phyloP scores from a whole-genome alignment of 2,113 vertebrate genomes.

The Podiceps cristatus region DNA sequence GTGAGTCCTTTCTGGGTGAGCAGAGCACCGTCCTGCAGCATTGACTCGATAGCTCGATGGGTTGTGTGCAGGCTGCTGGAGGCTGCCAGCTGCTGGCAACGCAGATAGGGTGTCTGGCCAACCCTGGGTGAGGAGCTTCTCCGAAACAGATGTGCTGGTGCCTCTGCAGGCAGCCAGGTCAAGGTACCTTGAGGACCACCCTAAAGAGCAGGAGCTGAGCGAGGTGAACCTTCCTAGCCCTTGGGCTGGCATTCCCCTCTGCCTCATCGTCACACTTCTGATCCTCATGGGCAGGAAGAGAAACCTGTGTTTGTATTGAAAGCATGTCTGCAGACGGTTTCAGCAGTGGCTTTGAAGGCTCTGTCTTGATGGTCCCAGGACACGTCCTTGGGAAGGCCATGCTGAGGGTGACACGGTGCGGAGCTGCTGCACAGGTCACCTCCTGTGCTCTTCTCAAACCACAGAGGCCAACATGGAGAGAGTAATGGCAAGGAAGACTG shows the following conservation, averaged over 20 bases:
- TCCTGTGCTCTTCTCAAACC: neutral
- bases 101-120: neutral
- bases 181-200: neutral
- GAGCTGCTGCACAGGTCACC: neutral
- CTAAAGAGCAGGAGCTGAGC: neutral
- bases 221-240: neutral
- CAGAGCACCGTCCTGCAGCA: neutral
- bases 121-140: neutral
- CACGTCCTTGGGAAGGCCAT: neutral
- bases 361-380: neutral
- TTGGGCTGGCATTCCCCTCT: neutral
- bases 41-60: accelerated
- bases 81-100: neutral
- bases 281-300: neutral
- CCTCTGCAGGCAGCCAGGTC: neutral
- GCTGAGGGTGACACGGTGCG: accelerated
- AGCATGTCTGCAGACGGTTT: neutral
- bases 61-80: neutral
- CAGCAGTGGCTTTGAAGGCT: neutral
- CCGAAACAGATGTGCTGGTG: accelerated
- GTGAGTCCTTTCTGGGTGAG: neutral
- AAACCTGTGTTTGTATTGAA: neutral
- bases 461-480: accelerated
- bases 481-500: neutral
- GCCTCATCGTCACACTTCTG: accelerated